Base-by-base conservation (phyloP, 2,797 vertebrate genomes). In the Sarcoramphus papa region DNA sequence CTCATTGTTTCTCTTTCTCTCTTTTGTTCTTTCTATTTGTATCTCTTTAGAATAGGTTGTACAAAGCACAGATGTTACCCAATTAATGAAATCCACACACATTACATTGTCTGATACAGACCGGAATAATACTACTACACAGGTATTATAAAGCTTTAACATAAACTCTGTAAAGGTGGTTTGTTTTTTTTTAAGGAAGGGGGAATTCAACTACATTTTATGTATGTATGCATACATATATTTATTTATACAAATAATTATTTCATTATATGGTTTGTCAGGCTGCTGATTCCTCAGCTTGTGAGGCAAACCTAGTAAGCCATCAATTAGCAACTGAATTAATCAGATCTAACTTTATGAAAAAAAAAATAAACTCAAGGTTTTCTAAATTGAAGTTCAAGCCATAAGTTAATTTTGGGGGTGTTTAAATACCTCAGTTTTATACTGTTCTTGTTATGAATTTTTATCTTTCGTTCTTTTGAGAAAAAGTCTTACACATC, bases 331-430 rank as follows among this genome's bases (percentile, higher is more conserved):
- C 31, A 89, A 75, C 2, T 48, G 16, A 76, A 87, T 23, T 64
- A 72, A n/a, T 40, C 14, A 51, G 6, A 48, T 23, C 8, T 35
- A 59, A 65, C 2, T 47, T 56, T 4, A 41, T 37, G 4, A 48
- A 53, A 65, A 57, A 4, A 4, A 3, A n/a, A 25, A 14, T 0
- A 25, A 57, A 5, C 6, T 73, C 3, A 23, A 17, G 7, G 5
- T 28, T 63, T 88, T 90, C 17, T 65, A 59, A 92, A 63, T 17
- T 30, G 9, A 41, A 43, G 2, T 63, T 91, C n/a, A 63, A 88
- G 11, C 4, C 11, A 30, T 45, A 40, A 59, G 23, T 60, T 77
- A 69, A 51, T 68, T 85, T 90, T 11, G 2, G 22, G 10, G 19
- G 1, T 37, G 5, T 64, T 88, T 80, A 67, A 65, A 85, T 48